Evolutionary conservation across 2,888 invertebrate genomes (phyloP).

Genomic region (Athalia cordata): DNA sequence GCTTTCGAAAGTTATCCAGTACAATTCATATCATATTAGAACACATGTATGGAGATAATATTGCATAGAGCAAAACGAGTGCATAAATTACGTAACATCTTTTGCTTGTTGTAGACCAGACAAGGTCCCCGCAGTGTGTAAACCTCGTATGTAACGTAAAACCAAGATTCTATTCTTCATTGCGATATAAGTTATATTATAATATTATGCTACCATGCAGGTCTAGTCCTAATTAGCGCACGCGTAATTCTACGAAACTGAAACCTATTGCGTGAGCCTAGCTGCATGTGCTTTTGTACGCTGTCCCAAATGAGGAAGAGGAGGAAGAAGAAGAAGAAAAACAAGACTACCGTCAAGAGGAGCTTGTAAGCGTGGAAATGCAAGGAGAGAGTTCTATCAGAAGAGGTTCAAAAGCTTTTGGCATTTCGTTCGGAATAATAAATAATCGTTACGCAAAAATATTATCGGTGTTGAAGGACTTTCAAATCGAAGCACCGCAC

Average conservation of each 20-base stretch:
- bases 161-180: constrained; percentile 53
- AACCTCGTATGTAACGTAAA: constrained; percentile 63
- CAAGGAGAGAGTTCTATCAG: too few species aligned
- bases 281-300: background rate
- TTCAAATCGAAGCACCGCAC: too few species aligned
- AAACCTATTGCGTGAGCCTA: background rate
- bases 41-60: too few species aligned
- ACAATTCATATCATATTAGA: too few species aligned
- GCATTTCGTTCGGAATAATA: too few species aligned
- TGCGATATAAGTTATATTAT: background rate
- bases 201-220: constrained; percentile 11
- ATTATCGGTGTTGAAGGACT: too few species aligned
- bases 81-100: constrained; percentile 12
- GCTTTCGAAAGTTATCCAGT: background rate
- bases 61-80: constrained; percentile 44
- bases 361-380: too few species aligned
- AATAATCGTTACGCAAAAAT: too few species aligned
- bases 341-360: too few species aligned
- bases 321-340: too few species aligned
- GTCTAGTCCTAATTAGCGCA: constrained; percentile 32
- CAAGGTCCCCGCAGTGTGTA: constrained; percentile 37
- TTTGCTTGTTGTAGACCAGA: constrained; percentile 18
- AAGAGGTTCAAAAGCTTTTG: too few species aligned
- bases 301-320: background rate
- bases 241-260: constrained; percentile 31